Conservation (phyloP, 2,113 vertebrate genomes). For the Montifringilla adamsi region DNA sequence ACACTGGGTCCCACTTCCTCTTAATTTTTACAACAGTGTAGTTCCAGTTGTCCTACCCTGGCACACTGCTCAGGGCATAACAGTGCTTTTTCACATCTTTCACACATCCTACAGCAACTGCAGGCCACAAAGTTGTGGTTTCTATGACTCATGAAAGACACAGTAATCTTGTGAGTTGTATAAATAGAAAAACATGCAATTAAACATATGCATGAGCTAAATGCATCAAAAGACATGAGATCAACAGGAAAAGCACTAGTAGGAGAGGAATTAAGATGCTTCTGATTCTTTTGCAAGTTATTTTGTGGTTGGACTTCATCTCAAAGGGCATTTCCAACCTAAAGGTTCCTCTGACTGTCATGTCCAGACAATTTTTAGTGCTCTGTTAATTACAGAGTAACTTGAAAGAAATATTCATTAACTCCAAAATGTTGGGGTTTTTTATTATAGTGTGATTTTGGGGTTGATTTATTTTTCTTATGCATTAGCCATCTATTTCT, state of each 20-base stretch:
- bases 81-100: background rate
- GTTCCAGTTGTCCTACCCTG: background rate
- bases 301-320: background rate
- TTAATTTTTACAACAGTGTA: background rate
- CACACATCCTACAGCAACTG: background rate
- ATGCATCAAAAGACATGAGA: background rate
- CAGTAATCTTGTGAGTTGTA: background rate
- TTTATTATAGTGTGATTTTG: background rate
- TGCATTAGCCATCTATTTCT: background rate
- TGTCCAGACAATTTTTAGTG: background rate
- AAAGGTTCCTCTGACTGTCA: background rate
- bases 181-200: background rate
- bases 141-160: background rate
- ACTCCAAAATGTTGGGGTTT: background rate
- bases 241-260: background rate
- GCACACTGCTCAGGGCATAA: background rate
- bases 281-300: background rate
- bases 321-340: background rate
- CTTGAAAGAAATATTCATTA: background rate
- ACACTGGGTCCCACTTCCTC: background rate
- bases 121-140: background rate
- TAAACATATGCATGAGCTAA: background rate
- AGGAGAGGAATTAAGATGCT: background rate
- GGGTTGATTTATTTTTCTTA: background rate
- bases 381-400: background rate